phyloP scores from a whole-genome alignment of 2,888 invertebrate genomes.

The Dioctria linearis region DNA sequence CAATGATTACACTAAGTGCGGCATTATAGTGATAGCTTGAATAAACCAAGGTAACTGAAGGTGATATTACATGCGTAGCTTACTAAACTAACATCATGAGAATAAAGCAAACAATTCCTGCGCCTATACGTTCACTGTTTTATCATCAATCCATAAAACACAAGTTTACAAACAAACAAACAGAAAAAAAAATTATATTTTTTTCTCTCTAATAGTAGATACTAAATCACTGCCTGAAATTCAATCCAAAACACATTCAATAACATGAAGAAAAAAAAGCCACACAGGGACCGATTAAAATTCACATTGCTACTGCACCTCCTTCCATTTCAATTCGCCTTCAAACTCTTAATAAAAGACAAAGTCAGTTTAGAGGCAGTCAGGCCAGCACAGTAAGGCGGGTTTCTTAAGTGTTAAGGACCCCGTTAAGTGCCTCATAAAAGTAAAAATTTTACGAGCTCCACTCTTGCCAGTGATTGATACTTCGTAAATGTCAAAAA shows the following conservation, averaged over 20 bases:
- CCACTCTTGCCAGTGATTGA: slow-evolving; percentile 57
- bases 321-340: not conserved
- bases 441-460: slow-evolving; percentile 57
- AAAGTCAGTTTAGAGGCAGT: slow-evolving; percentile 13
- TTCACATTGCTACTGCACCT: slow-evolving; percentile 5
- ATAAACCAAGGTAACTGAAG: too few relatives aligned
- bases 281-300: slow-evolving; percentile 14
- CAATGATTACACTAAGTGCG: too few relatives aligned
- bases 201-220: slow-evolving; percentile 8
- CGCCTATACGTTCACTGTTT: too few relatives aligned
- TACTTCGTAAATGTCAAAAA: slow-evolving; percentile 58
- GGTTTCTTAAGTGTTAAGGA: slow-evolving; percentile 54
- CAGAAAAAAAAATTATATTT: slow-evolving; percentile 8
- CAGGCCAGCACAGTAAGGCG: not conserved
- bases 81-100: too few relatives aligned
- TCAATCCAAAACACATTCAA: not conserved
- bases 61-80: too few relatives aligned
- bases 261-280: too few relatives aligned
- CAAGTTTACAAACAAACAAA: slow-evolving; percentile 1
- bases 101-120: too few relatives aligned
- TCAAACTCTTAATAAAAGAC: not conserved
- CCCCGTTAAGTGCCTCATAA: slow-evolving; percentile 56
- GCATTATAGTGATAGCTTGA: too few relatives aligned
- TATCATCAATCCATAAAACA: slow-evolving; percentile 8
- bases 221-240: not conserved